Evolutionary conservation across 2,113 vertebrate genomes (phyloP).

Genomic region (Pseudopodoces humilis): DNA sequence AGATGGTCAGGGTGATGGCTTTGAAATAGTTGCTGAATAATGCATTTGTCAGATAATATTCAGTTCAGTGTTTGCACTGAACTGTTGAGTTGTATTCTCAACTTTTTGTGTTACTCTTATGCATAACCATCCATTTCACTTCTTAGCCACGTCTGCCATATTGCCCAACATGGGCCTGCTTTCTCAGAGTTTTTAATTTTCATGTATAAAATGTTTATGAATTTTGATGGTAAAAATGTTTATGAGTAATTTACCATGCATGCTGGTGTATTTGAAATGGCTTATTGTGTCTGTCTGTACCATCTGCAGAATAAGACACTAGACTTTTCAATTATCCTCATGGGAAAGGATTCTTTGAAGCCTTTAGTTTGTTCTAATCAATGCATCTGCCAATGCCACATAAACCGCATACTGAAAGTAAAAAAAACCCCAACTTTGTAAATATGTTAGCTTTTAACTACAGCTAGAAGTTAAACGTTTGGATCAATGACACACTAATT

Average conservation of each 20-base stretch:
- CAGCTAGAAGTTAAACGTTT: not conserved
- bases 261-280: not conserved
- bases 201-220: slow-evolving; percentile 45
- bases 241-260: slow-evolving; percentile 14
- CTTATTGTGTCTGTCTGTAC: slow-evolving; percentile 23
- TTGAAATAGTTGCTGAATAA: slow-evolving; percentile 51
- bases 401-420: not conserved
- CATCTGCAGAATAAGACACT: slow-evolving; percentile 13
- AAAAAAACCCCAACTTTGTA: fast-evolving
- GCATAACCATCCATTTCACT: not conserved
- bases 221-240: slow-evolving; percentile 37
- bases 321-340: not conserved
- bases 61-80: not conserved
- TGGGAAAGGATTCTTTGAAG: not conserved
- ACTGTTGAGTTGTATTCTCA: not conserved
- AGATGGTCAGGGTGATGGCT: not conserved
- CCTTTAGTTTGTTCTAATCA: not conserved
- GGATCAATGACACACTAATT: not conserved
- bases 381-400: not conserved
- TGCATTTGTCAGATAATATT: not conserved
- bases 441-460: not conserved
- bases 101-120: not conserved
- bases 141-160: not conserved
- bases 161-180: not conserved
- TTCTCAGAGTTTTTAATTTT: slow-evolving; percentile 39